phyloP scores from a whole-genome alignment of 2,888 invertebrate genomes.

The Vanessa cardui region DNA sequence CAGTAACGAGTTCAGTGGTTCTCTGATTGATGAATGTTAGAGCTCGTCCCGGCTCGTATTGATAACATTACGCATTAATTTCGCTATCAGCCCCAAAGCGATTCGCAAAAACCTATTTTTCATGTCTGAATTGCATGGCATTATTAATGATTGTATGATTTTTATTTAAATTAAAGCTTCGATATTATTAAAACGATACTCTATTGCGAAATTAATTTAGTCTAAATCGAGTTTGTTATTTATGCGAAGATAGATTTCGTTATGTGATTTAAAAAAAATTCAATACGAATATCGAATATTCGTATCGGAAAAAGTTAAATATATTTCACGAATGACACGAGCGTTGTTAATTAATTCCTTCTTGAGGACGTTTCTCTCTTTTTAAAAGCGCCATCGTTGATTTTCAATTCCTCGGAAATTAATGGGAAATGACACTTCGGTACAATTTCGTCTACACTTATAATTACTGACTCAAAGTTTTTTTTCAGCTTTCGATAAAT shows the following conservation, averaged over 20 bases:
- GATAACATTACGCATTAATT: conserved; percentile 49
- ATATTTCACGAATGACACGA: conserved; percentile 10
- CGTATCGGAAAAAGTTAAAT: conserved; percentile 21
- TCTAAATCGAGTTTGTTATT: too few species aligned
- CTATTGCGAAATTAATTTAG: too few species aligned
- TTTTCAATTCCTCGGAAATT: conserved; percentile 11
- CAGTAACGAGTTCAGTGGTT: conserved; percentile 76
- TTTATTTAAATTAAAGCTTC: conserved; percentile 2
- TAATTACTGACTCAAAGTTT: conserved; percentile 8
- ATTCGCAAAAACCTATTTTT: conserved; percentile 54
- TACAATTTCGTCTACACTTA: conserved; percentile 4
- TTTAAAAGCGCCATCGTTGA: conserved; percentile 9
- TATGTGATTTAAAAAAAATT: conserved; percentile 10
- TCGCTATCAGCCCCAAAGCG: conserved; percentile 50
- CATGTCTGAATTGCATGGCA: conserved; percentile 36
- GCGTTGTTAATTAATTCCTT: conserved; percentile 24
- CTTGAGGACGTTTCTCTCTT: conserved; percentile 6
- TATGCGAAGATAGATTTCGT: too few species aligned
- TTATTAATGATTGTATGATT: conserved; percentile 19
- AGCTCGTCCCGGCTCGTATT: conserved; percentile 41
- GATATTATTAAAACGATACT: too few species aligned
- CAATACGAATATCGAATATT: conserved; percentile 14
- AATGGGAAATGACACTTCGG: conserved; percentile 6
- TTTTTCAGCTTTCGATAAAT: not conserved
- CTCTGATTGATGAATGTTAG: conserved; percentile 73